Conservation (phyloP, 2,797 vertebrate species). For the Chloroceryle inda region DNA sequence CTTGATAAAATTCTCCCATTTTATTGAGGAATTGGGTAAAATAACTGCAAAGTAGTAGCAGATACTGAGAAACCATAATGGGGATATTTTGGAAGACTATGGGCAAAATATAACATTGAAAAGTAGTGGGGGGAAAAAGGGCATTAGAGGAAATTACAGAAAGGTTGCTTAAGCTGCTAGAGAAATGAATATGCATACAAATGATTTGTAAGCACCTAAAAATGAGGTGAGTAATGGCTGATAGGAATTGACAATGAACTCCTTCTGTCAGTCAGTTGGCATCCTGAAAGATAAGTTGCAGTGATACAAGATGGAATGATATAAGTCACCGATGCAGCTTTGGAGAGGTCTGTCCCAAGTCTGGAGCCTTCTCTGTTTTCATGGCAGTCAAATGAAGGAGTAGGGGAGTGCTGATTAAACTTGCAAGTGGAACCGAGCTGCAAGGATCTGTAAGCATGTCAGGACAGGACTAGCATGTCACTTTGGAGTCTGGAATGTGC, state of each 20-base stretch:
- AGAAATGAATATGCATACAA: not conserved
- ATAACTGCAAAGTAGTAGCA: not conserved
- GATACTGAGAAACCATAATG: not conserved
- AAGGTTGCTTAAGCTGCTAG: not conserved
- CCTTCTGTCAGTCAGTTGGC: not conserved
- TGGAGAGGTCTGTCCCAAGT: not conserved
- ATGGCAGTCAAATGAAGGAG: not conserved
- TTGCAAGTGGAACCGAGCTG: not conserved
- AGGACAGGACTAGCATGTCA: not conserved
- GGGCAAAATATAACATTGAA: not conserved
- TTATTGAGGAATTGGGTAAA: not conserved
- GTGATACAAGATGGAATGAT: not conserved
- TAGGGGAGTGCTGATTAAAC: not conserved
- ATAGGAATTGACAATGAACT: not conserved
- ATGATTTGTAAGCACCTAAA: not conserved
- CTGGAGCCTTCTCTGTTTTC: not conserved
- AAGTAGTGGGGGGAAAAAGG: accelerated
- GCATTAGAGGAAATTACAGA: not conserved
- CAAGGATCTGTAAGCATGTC: not conserved
- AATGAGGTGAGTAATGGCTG: not conserved
- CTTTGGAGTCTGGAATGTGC: not conserved
- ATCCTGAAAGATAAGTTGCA: not conserved
- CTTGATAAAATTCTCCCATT: not conserved
- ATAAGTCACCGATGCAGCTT: not conserved
- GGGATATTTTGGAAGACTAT: not conserved